Conservation (phyloP, 1,140 invertebrate species). For the Lepidostoma basale region DNA sequence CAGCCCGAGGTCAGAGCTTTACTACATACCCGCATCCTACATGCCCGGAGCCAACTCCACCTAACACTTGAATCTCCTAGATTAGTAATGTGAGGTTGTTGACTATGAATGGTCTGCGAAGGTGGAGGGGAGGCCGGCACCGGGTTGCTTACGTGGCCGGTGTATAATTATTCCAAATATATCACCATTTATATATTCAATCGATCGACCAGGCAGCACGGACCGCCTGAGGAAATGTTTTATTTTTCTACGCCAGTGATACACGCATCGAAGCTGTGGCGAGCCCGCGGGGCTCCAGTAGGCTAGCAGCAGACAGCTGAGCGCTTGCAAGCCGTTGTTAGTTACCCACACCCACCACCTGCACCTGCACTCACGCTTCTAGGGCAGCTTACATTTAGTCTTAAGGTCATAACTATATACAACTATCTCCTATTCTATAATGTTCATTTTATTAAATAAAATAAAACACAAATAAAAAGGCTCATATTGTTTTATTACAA, state of each 20-base stretch:
- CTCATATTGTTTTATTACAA: slow-evolving; percentile 13
- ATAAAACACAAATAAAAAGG: slow-evolving; percentile 25
- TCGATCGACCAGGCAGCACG: slow-evolving; percentile 43
- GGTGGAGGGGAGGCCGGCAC: slow-evolving; percentile 21
- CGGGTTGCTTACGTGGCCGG: slow-evolving; percentile 35
- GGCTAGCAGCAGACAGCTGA: slow-evolving; percentile 4
- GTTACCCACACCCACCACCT: slow-evolving; percentile 28
- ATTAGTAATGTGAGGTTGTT: slow-evolving; percentile 33
- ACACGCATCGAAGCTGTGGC: slow-evolving; percentile 34
- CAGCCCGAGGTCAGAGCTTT: slow-evolving; percentile 15
- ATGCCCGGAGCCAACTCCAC: background rate
- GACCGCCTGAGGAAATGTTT: slow-evolving; percentile 44
- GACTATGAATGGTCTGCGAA: slow-evolving; percentile 35
- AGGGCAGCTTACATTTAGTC: slow-evolving; percentile 42
- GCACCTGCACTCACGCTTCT: slow-evolving; percentile 41
- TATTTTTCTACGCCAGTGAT: slow-evolving; percentile 44
- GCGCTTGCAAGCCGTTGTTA: slow-evolving; percentile 40
- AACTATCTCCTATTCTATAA: slow-evolving; percentile 19
- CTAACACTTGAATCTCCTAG: slow-evolving; percentile 5
- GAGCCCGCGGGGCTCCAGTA: slow-evolving; percentile 17
- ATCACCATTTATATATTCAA: slow-evolving; percentile 35
- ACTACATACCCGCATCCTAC: slow-evolving; percentile 26
- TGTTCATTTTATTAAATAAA: slow-evolving; percentile 40
- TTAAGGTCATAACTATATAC: slow-evolving; percentile 24
- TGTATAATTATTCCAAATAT: slow-evolving; percentile 45